Percentiles rank a stretch among this genome's conserved stretches.
These are phyloP conservation scores for Pseudomugil gertrudae DNA, from an alignment of 2,797 vertebrate genomes.

Conservation along the genomic window DNA sequence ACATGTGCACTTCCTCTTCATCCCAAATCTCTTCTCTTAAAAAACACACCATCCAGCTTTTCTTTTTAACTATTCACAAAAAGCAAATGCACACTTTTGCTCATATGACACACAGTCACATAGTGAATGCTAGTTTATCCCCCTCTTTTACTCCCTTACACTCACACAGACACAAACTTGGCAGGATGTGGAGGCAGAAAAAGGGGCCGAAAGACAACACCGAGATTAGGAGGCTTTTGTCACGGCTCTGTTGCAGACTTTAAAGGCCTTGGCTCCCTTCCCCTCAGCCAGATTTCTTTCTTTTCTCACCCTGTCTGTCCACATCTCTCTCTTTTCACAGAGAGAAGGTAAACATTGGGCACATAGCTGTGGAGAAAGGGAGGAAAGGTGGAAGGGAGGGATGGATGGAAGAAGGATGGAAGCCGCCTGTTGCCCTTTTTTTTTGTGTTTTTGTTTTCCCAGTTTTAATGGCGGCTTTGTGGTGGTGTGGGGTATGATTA, in stretches of 20 bases:
- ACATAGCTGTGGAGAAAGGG: constrained; percentile 47
- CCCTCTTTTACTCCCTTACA: constrained; percentile 30
- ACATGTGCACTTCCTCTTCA: constrained; percentile 32
- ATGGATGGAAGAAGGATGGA: constrained; percentile 64
- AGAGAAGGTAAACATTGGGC: constrained; percentile 75
- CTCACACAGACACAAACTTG: constrained; percentile 68
- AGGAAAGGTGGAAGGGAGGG: constrained; percentile 47
- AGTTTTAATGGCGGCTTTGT: constrained; percentile 76
- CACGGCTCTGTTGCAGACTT: constrained; percentile 86
- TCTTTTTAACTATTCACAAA: constrained; percentile 36
- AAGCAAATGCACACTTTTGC: constrained; percentile 32
- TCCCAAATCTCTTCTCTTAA: constrained; percentile 28
- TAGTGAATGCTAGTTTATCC: constrained; percentile 40
- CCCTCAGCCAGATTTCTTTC: constrained; percentile 85
- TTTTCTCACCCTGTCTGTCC: constrained; percentile 74
- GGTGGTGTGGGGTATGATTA: constrained; percentile 70
- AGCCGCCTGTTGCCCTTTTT: constrained; percentile 69
- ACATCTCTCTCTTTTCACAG: constrained; percentile 74
- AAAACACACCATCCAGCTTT: constrained; percentile 16
- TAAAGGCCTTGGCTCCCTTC: constrained; percentile 85
- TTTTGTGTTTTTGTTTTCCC: constrained; percentile 74
- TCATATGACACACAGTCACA: constrained; percentile 36
- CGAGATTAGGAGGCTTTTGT: constrained; percentile 89
- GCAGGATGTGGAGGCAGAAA: constrained; percentile 80
- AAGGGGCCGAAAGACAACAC: constrained; percentile 87